Evolutionary conservation across 2,113 vertebrate species (phyloP), one percentile per base, ranked within the genome.

Genomic region (Pandion haliaetus): DNA sequence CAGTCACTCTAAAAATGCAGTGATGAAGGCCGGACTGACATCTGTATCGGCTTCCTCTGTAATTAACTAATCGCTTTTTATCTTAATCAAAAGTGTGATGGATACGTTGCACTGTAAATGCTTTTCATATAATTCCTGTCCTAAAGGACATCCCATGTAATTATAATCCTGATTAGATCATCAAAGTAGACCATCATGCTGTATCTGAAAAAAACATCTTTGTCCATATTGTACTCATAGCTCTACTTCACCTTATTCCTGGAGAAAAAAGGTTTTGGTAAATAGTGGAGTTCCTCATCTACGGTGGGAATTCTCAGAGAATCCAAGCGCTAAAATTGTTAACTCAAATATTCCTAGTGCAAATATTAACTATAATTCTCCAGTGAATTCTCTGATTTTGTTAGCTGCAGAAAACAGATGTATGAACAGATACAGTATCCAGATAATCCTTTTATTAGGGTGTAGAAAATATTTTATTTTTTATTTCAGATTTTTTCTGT

Each of bases 341-440:
- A 93, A 91, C 21, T 87, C 73, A 87, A 94, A 89, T 89, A 96
- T 72, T 94, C 45, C 72, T 24, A 91, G 59, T 82, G 69, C 36
- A 88, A 94, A 76, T 91, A 92, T 82, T 86, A 74, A 78, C 47
- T 84, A 36, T 20, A 94, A 57, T 77, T 94, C 89, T 85, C 61
- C 54, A 52, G 62, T 57, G 73, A 95, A 69, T 85, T 63, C 21
- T 82, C 19, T 24, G 4, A 34, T 76, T 87, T 84, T 91, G 9
- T 65, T 67, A 79, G 65, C 24, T 23, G 26, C 13, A 44, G 16
- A 89, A 94, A 85, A 63, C 13, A 71, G 32, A 71, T 59, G 50
- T 31, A 50, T 63, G 32, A 96, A 45, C 38, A 86, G 25, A 91
- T 28, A 67, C 5, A 44, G 34, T 52, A 82, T 8, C 36, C 7